Percentiles rank a stretch among this genome's conserved stretches.
These are phyloP conservation scores for Drosophila lacteicornis DNA, from an alignment of 1,140 invertebrate species.

Conservation along the genomic window DNA sequence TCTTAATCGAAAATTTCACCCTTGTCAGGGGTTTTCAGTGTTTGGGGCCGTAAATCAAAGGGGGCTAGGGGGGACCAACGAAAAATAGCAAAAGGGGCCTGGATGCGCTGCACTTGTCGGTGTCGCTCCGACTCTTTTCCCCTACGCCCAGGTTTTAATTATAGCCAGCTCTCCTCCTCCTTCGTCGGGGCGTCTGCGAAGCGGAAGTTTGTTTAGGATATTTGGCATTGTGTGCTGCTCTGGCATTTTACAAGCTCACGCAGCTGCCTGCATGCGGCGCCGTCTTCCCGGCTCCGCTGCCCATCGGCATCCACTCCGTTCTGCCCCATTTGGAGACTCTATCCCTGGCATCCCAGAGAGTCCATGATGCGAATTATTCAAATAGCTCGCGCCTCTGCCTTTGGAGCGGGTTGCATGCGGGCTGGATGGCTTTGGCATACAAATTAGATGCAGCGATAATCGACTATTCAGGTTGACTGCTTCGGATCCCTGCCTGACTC, in stretches of 20 bases:
- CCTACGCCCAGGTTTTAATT: slow-evolving; percentile 53
- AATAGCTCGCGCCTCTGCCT: slow-evolving; percentile 60
- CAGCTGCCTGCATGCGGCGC: slow-evolving; percentile 52
- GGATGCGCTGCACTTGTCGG: slow-evolving; percentile 30
- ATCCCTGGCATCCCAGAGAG: slow-evolving; percentile 31
- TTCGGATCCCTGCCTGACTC: slow-evolving; percentile 21
- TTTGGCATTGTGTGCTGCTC: slow-evolving; percentile 62
- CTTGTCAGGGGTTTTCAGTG: slow-evolving; percentile 2
- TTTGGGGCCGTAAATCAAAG: slow-evolving; percentile 8
- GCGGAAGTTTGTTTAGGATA: slow-evolving; percentile 82
- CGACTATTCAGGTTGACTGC: slow-evolving; percentile 56
- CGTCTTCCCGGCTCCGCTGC: neutral
- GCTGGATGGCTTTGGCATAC: slow-evolving; percentile 41
- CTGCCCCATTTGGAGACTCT: slow-evolving; percentile 35
- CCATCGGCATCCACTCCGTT: slow-evolving; percentile 12
- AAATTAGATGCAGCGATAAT: slow-evolving; percentile 66
- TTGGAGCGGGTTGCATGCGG: slow-evolving; percentile 39
- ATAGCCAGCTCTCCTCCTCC: slow-evolving; percentile 50
- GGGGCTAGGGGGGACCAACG: slow-evolving; percentile 1
- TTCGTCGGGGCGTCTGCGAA: slow-evolving; percentile 43
- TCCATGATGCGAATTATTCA: slow-evolving; percentile 70
- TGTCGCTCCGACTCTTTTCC: slow-evolving; percentile 1
- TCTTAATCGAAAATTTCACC: neutral
- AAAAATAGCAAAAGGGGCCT: slow-evolving; percentile 46
- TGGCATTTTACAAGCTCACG: slow-evolving; percentile 49